Base-by-base conservation (phyloP, 2,888 invertebrate genomes). In the Psylliodes chrysocephalus region DNA sequence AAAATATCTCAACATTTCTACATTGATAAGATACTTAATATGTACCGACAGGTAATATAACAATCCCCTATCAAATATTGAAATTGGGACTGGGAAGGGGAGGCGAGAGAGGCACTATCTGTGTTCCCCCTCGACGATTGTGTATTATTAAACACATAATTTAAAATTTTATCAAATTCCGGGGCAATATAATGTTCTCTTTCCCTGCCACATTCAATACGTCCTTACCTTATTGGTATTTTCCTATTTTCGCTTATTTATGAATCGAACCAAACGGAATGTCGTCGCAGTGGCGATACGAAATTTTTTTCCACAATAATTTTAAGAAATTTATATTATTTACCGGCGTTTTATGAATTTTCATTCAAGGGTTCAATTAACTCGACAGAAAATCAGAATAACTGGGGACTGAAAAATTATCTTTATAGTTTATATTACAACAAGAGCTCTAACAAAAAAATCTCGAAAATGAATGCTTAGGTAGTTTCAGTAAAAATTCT, bases 191-290 rank as follows among this genome's bases (percentile, higher is more conserved):
- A 71, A 71, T 69, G 64, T 64, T 65, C 64, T 68, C 67, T 67
- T 71, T 67, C 70, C 71, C 72, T 65, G 68, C 69, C 68, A 63
- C 63, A 65, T 69, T 70, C 70, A 70, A 70, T 70, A 64, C 67
- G 64, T 70, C 66, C 66, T 71, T 72, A 75, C 75, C 74, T 76
- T 75, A 76, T 76, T 76, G 76, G 74, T 74, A 76, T 76, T 76
- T 75, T 75, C 71, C 72, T 75, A 76, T 76, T 76, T 74, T 74
- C 72, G 75, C 73, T 74, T 75, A 75, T 75, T 75, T 75, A 75
- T 74, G 73, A 75, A 73, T 74, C 68, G 72, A 42, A 42, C 25
- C 14, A 22, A 42, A 42, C 25, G n/a, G n/a, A 19, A 14, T 15
- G 44, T 10, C 7, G 17, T 25, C 5, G 6, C 46, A 49, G 49